Evolutionary conservation across 2,113 vertebrate genomes (phyloP), one percentile per base, ranked within the genome.

Genomic region (Thryonomys swinderianus): DNA sequence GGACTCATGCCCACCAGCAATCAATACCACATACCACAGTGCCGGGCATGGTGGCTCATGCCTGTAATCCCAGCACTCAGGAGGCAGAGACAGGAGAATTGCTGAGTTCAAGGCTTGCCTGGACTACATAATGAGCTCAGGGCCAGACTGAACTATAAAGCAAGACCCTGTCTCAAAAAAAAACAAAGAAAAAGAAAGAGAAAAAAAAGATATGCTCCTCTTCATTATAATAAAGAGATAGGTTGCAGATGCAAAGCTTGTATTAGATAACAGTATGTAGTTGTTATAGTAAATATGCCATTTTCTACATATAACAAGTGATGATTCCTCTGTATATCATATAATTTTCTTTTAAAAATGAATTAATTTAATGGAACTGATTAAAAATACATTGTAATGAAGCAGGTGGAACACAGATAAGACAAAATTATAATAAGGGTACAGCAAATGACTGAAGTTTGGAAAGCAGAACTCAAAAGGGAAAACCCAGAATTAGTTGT

Each of bases 321-420:
- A n/a, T 51, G 48, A 45, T 79, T 84, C 42, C 85, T 87, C 51
- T 61, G 48, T 92, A 84, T 83, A 92, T 25, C 32, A 87, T 61
- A 73, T 1, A 84, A 57, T 32, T 84, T 85, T 92, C 32, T 78
- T 55, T 34, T 61, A 74, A 95, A 88, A 76, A 71, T 87, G 40
- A 96, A 95, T 67, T 51, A 95, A 96, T 61, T 53, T 78, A 90
- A 76, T 83, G 64, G n/a, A 85, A 37, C 69, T 55, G 17, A 95
- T 51, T 57, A 57, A 67, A 59, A 80, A 84, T 57, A 17, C 40
- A 69, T 71, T 85, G n/a, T 57, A 81, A 30, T 25, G 83, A 85
- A 16, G 27, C 3, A 71, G 27, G 14, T 73, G 9, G 20, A 18
- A 93, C 34, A 81, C n/a, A 89, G 64, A 85, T 82, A 78, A 12